Percentiles rank a stretch among this genome's conserved stretches.
These are phyloP conservation scores for Sphyrna mokarran DNA, from an alignment of 2,113 vertebrate genomes.

Conservation along the genomic window DNA sequence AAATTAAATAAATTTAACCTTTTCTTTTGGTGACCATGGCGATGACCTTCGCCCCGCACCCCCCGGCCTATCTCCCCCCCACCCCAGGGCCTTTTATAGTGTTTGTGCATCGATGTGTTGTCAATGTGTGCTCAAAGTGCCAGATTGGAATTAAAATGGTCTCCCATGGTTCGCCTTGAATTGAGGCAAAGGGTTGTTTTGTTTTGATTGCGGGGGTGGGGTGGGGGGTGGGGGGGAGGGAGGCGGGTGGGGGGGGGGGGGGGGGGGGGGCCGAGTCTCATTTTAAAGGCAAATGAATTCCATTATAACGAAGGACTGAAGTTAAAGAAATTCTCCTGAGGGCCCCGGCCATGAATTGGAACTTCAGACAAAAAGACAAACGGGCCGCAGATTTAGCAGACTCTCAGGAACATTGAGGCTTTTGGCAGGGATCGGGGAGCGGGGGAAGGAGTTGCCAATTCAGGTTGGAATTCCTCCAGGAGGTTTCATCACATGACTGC, in stretches of 20 bases:
- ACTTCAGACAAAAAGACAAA: too few species aligned
- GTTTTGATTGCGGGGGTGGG: background rate
- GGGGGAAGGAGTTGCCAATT: background rate
- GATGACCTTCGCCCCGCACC: background rate
- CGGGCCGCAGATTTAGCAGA: too few species aligned
- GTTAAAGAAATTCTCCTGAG: background rate
- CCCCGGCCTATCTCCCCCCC: too few species aligned
- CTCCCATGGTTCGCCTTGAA: slow-evolving; percentile 6
- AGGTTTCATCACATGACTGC: background rate
- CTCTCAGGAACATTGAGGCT: too few species aligned
- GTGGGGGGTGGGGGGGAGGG: background rate
- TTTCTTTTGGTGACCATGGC: background rate
- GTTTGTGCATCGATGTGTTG: slow-evolving; percentile 19
- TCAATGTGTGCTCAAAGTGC: background rate
- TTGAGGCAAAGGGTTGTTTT: background rate
- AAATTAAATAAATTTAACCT: background rate
- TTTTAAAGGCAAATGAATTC: background rate
- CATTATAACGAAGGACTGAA: background rate
- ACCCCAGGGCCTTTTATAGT: background rate
- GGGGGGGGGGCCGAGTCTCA: background rate
- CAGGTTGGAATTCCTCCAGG: background rate
- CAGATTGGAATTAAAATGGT: slow-evolving; percentile 7
- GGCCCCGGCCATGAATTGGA: background rate
- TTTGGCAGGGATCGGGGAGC: too few species aligned
- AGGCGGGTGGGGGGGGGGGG: background rate